phyloP scores from a whole-genome alignment of 2,113 vertebrate genomes.

The Chlorodrepanis virens region DNA sequence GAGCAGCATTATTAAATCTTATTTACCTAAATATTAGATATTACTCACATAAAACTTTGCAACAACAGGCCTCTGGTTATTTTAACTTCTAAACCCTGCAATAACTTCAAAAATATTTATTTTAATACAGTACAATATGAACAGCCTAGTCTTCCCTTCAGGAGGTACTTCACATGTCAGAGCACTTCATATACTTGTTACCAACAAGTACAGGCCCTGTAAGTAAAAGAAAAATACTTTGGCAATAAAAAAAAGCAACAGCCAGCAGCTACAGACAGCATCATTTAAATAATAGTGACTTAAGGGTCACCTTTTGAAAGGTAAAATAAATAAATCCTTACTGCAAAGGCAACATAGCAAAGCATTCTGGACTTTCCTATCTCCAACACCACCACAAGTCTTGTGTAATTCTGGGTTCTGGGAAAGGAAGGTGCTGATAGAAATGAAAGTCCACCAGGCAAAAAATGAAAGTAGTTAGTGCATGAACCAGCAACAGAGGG shows the following conservation, averaged over 20 bases:
- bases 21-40: neutral
- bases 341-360: neutral
- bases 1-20: neutral
- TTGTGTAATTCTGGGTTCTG: neutral
- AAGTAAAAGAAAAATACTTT: neutral
- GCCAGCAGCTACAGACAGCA: constrained; percentile 25
- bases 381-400: neutral
- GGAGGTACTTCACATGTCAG: neutral
- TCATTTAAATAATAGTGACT: constrained; percentile 15
- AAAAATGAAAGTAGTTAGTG: constrained; percentile 17
- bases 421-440: neutral
- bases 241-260: constrained; percentile 5
- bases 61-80: neutral
- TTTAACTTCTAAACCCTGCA: neutral
- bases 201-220: neutral
- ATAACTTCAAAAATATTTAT: neutral
- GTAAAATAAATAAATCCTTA: constrained; percentile 22
- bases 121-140: neutral
- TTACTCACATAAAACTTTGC: neutral
- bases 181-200: neutral
- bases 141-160: neutral
- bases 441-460: neutral
- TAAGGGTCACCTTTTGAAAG: constrained; percentile 24
- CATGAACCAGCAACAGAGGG: neutral
- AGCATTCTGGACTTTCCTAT: neutral